Evolutionary conservation across 2,113 vertebrate genomes (phyloP), one percentile per base, ranked within the genome.

Genomic region (Chionomys nivalis): DNA sequence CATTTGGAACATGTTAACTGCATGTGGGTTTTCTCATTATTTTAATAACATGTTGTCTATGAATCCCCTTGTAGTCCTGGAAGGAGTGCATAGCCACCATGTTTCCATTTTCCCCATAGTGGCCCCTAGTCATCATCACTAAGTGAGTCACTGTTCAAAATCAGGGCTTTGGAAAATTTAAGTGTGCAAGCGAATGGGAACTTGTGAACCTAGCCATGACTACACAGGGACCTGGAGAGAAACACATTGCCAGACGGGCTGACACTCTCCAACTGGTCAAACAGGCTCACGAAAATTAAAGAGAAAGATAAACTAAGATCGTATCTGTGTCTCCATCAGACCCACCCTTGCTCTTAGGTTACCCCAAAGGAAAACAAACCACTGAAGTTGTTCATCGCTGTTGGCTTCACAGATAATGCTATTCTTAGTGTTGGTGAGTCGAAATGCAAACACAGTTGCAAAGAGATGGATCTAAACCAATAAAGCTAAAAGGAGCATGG

Each of bases 221-320:
- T 24, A 12, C 23, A 24, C 8, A 68, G 42, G 31, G 31, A 44
- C 70, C 28, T 26, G 19, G 3, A 91, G 70, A 36, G 52, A 87
- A 90, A 68, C 36, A 13, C 3, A 9, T 19, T 23, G 3, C 77
- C 23, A 55, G 68, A 70, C 33, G 33, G 68, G 36, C 0, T 89
- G 42, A 52, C 26, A 9, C 24, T 81, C 58, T 17, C 19, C 86
- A 36, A 28, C 42, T 95, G 44, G 36, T 49, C 47, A 33, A 78
- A 95, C 13, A 83, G 63, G n/a, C 47, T 94, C 58, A 44, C 90
- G 55, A 83, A 95, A 96, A 95, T 94, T 16, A 65, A 24, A 93
- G 28, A 24, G n/a, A 81, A 19, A 94, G 31, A 89, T 93, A 87
- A 87, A 70, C 1, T 44, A 82, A n/a, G 36, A 21, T 78, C 16